Conservation (phyloP, 1,140 invertebrate genomes). For the Orius insidiosus region DNA sequence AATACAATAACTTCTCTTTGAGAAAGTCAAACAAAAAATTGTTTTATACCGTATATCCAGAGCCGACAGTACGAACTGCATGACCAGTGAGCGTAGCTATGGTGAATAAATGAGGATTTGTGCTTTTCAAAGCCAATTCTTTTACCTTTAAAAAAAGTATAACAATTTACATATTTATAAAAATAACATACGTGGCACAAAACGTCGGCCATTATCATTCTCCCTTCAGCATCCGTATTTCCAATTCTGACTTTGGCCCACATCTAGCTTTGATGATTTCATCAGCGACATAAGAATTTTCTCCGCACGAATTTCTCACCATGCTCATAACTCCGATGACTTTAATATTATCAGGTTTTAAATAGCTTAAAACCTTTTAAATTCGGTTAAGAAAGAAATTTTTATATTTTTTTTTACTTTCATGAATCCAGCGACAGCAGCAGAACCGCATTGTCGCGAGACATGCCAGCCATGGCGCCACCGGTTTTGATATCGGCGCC, state of each 20-base stretch:
- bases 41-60: conserved; percentile 61
- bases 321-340: conserved; percentile 72
- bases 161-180: conserved; percentile 15
- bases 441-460: conserved; percentile 89
- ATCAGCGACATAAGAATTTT: conserved; percentile 79
- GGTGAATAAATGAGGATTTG: conserved; percentile 79
- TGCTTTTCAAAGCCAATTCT: conserved; percentile 40
- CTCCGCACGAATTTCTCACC: conserved; percentile 82
- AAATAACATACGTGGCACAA: conserved; percentile 35
- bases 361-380: conserved; percentile 38
- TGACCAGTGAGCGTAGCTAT: conserved; percentile 90
- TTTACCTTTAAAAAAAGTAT: conserved; percentile 36
- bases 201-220: conserved; percentile 89
- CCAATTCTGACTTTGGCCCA: conserved; percentile 70
- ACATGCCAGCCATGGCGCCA: conserved; percentile 85
- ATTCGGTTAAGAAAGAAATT: no score
- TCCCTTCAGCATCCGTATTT: conserved; percentile 91
- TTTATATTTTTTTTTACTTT: no score
- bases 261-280: conserved; percentile 76
- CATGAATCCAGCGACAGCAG: conserved; percentile 85
- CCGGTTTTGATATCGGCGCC: conserved; percentile 76
- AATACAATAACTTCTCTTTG: no score
- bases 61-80: conserved; percentile 57
- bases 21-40: no score
- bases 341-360: conserved; percentile 67